Evolutionary conservation across 2,113 vertebrate species (phyloP).

Genomic region (Oryzias celebensis): DNA sequence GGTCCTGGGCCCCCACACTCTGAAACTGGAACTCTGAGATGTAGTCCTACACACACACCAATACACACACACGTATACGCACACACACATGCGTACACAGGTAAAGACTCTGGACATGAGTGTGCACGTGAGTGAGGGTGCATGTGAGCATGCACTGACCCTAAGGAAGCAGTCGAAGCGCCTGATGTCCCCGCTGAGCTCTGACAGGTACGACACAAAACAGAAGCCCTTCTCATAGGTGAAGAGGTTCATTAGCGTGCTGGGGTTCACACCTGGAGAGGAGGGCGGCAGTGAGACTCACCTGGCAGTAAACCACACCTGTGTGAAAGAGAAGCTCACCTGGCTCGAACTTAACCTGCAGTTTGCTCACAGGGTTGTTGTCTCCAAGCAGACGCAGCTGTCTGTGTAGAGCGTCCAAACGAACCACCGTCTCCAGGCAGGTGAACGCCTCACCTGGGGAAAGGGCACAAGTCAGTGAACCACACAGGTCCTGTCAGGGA

Average conservation of each 20-base stretch:
- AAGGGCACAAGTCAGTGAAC: neutral
- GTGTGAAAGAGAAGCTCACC: slow-evolving; percentile 67
- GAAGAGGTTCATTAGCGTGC: slow-evolving; percentile 97
- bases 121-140: slow-evolving; percentile 1
- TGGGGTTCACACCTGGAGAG: slow-evolving; percentile 90
- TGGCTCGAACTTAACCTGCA: slow-evolving; percentile 95
- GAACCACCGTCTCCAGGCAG: slow-evolving; percentile 92
- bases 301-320: neutral
- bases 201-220: slow-evolving; percentile 92
- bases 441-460: slow-evolving; percentile 90
- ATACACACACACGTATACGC: neutral
- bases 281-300: neutral
- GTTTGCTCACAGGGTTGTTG: slow-evolving; percentile 91
- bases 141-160: slow-evolving; percentile 68
- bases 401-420: slow-evolving; percentile 92
- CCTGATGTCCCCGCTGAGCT: slow-evolving; percentile 87
- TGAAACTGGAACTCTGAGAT: slow-evolving; percentile 92
- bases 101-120: too few relatives aligned
- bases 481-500: too few relatives aligned
- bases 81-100: neutral
- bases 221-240: slow-evolving; percentile 99
- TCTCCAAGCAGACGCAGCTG: slow-evolving; percentile 95
- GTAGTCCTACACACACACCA: slow-evolving; percentile 80
- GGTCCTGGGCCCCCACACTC: slow-evolving; percentile 91
- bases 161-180: slow-evolving; percentile 91